Evolutionary conservation across 2,113 vertebrate species (phyloP).

Genomic region (Castor canadensis): DNA sequence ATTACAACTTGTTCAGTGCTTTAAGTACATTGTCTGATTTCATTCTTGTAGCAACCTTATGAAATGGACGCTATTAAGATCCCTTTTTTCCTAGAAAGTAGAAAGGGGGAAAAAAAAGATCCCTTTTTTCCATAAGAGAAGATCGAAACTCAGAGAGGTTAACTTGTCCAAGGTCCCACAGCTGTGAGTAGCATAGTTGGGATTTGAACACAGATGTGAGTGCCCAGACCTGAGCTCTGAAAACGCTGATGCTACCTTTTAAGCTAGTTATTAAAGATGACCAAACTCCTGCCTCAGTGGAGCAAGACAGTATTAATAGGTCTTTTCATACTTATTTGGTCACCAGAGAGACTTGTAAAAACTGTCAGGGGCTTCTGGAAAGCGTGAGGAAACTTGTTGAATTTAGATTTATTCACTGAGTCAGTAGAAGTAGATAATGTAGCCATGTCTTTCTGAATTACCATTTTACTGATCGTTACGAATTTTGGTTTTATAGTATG

Average conservation of each 20-base stretch:
- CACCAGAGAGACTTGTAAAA: not conserved
- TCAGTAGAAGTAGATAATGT: not conserved
- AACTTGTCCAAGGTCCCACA: not conserved
- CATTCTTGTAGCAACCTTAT: not conserved
- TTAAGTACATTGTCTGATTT: not conserved
- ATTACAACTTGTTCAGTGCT: not conserved
- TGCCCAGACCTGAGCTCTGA: not conserved
- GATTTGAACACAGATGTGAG: not conserved
- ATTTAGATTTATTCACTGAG: not conserved
- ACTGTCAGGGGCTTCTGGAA: not conserved
- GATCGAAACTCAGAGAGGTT: not conserved
- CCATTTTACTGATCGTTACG: not conserved
- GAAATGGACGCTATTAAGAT: not conserved
- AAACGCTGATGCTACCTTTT: not conserved
- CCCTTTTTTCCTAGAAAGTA: too few relatives aligned
- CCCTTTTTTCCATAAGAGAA: not conserved
- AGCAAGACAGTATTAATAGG: not conserved
- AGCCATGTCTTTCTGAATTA: not conserved
- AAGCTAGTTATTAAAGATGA: not conserved
- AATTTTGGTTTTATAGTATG: not conserved
- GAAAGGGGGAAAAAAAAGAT: too few relatives aligned
- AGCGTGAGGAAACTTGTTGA: not conserved
- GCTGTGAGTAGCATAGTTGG: not conserved
- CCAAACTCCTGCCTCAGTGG: not conserved
- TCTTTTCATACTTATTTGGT: not conserved